Conservation (phyloP, 2,888 invertebrate genomes). For the Amorpha juglandis region DNA sequence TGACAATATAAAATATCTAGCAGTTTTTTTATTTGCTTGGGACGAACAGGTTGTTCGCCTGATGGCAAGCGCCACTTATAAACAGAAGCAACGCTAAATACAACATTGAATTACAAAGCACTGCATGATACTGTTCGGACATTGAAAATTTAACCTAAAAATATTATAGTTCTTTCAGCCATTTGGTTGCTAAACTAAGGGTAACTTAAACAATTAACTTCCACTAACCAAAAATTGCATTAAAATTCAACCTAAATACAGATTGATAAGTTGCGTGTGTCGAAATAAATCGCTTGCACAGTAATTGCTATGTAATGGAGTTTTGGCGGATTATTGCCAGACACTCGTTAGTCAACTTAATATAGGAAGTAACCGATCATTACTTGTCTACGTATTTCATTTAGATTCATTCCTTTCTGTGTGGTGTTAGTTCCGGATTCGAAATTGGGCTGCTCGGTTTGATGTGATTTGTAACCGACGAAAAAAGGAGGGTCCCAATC, state of each 20-base stretch:
- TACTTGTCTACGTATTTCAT: neutral
- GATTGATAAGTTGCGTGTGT: neutral
- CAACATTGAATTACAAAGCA: too few relatives aligned
- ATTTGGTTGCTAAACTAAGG: neutral
- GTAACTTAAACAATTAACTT: neutral
- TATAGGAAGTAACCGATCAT: neutral
- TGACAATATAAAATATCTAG: too few relatives aligned
- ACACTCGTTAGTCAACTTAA: neutral
- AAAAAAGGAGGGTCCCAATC: too few relatives aligned
- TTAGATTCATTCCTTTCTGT: neutral
- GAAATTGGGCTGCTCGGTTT: neutral
- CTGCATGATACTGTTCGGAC: too few relatives aligned
- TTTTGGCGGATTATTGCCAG: neutral
- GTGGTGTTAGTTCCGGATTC: neutral
- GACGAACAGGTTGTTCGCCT: too few relatives aligned
- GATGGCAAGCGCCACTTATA: too few relatives aligned
- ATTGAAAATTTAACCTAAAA: too few relatives aligned
- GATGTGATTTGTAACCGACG: too few relatives aligned
- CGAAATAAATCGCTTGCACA: slow-evolving; percentile 13
- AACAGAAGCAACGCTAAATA: too few relatives aligned
- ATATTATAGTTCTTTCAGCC: neutral
- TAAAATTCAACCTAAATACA: slow-evolving; percentile 1
- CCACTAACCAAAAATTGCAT: neutral
- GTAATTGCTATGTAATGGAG: slow-evolving; percentile 10
- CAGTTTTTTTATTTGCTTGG: too few relatives aligned